Evolutionary conservation across 1,140 invertebrate species (phyloP).

Genomic region (Leucophenga varia): DNA sequence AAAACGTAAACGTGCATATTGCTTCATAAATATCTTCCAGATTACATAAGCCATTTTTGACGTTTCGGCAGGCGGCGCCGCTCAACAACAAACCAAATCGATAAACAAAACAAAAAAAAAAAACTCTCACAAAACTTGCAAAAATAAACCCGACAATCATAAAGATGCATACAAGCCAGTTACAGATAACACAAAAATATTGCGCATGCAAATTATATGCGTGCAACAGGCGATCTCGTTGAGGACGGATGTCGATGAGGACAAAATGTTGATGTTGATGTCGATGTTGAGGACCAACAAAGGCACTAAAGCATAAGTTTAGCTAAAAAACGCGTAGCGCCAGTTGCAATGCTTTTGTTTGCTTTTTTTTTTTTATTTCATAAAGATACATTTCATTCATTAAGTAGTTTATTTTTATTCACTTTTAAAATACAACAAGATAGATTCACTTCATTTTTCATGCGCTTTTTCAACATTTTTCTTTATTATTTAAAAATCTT

Average conservation of each 20-base stretch:
- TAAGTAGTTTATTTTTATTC: slow-evolving; percentile 32
- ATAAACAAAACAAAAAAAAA: no score
- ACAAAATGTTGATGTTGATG: background rate
- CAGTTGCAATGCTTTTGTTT: slow-evolving; percentile 24
- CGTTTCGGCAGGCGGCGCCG: no score
- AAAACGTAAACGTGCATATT: slow-evolving; percentile 44
- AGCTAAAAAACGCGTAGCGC: slow-evolving; percentile 1
- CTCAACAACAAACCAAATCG: no score
- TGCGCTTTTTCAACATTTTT: no score
- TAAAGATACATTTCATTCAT: slow-evolving; percentile 28
- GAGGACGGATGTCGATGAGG: no score
- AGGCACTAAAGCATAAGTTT: slow-evolving; percentile 36
- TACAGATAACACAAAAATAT: slow-evolving; percentile 31
- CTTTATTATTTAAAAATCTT: no score
- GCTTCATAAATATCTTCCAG: slow-evolving; percentile 55
- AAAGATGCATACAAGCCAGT: slow-evolving; percentile 26
- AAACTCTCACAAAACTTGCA: background rate
- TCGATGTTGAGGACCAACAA: background rate
- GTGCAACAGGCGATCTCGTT: no score
- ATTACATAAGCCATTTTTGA: slow-evolving; percentile 55
- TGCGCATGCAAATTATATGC: slow-evolving; percentile 53
- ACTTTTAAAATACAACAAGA: slow-evolving; percentile 44
- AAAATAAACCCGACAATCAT: slow-evolving; percentile 19
- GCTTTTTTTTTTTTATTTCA: slow-evolving; percentile 45
- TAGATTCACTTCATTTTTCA: slow-evolving; percentile 52